Evolutionary conservation across 2,888 invertebrate genomes (phyloP).

Genomic region (Pyrgus malvae): DNA sequence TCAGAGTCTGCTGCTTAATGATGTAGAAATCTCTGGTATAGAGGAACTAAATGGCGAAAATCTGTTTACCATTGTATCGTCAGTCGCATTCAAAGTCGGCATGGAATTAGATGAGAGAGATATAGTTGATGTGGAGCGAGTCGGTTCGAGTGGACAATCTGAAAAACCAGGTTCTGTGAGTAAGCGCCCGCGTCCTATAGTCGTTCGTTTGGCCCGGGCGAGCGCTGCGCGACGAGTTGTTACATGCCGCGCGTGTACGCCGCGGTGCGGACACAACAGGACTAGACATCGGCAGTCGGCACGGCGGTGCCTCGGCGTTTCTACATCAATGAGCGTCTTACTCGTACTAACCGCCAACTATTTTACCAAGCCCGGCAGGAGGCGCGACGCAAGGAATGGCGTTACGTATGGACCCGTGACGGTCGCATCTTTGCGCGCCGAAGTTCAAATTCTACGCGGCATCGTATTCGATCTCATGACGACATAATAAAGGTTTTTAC

Average conservation of each 20-base stretch:
- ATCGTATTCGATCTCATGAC: no score
- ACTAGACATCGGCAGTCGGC: background rate
- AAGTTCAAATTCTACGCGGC: background rate
- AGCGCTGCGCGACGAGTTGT: background rate
- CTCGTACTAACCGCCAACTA: conserved; percentile 28
- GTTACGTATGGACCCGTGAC: conserved; percentile 30
- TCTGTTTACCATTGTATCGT: no score
- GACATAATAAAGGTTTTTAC: no score
- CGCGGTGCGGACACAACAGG: background rate
- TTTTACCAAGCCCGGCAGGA: conserved; percentile 30
- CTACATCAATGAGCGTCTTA: conserved; percentile 32
- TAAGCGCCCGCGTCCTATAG: background rate
- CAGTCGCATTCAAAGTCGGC: no score
- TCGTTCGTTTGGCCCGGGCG: background rate
- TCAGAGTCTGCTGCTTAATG: no score
- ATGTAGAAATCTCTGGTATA: no score
- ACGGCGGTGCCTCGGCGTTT: background rate
- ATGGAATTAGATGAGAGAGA: no score
- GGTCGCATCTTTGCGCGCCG: conserved; percentile 26
- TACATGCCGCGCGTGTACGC: conserved; percentile 4
- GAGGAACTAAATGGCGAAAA: no score
- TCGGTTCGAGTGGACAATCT: no score
- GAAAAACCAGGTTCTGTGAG: no score
- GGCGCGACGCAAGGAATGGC: conserved; percentile 20
- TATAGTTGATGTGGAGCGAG: no score